These are phyloP conservation scores for Paramormyrops kingsleyae DNA, from an alignment of 2,113 vertebrate species.

Conservation along the genomic window DNA sequence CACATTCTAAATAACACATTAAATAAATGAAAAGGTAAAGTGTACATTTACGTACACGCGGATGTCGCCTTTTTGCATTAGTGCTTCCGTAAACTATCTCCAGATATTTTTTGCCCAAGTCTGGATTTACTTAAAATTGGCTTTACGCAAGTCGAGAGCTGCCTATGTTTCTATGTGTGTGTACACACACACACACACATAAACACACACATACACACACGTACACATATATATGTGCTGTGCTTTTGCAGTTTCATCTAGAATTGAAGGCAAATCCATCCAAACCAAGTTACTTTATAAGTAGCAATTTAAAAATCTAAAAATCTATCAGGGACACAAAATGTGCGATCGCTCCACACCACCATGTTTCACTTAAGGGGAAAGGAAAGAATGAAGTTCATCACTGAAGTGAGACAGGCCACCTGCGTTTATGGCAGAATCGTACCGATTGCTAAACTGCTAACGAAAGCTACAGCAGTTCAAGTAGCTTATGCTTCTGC, in stretches of 20 bases:
- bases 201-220: not conserved
- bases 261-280: not conserved
- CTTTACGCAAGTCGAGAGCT: not conserved
- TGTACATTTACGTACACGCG: not conserved
- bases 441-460: not conserved
- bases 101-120: not conserved
- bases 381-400: not conserved
- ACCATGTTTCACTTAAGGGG: not conserved
- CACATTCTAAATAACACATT: not conserved
- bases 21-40: not conserved
- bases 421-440: not conserved
- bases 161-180: not conserved
- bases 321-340: not conserved
- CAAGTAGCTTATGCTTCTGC: conserved; percentile 95
- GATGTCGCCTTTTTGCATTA: not conserved
- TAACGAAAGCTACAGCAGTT: conserved; percentile 86
- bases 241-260: not conserved
- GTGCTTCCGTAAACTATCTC: not conserved
- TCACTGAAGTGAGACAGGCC: not conserved
- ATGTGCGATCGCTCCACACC: not conserved
- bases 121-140: not conserved
- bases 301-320: not conserved
- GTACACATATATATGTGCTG: not conserved
- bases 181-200: not conserved
- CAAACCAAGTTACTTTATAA: not conserved